Base-by-base conservation (phyloP, 1,140 invertebrate species). In the Hormaphis cornu region DNA sequence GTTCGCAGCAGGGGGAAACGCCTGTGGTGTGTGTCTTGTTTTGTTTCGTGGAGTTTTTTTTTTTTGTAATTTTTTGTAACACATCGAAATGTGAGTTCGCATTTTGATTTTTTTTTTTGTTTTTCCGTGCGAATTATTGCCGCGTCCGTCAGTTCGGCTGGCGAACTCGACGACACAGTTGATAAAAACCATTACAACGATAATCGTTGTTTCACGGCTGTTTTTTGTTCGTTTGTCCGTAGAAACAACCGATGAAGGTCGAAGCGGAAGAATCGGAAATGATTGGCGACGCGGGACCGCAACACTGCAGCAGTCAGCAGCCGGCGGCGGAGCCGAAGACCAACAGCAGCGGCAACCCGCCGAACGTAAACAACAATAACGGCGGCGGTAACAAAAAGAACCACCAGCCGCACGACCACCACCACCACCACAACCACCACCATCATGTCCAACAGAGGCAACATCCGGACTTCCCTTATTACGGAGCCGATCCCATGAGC, bases 281-380 rank as follows among this genome's bases (percentile, higher is more conserved):
- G 44, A 66, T 71, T 37, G 70, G 53, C 37, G 70, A 71, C 35
- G 56, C 53, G 35, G 71, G 73, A 26, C 74, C 75, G n/a, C n/a
- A n/a, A n/a, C n/a, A n/a, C n/a, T n/a, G n/a, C n/a, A n/a, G n/a
- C 37, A 73, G 48, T 69, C 74, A 75, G 28, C 75, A 74, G 24
- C 72, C 75, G 35, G 75, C 74, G 24, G 73, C 75, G 35, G 75
- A 75, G 70, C 40, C 75, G 58, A 76, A 73, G 12, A 74, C 72
- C 9, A 70, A 50, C 44, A 70, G n/a, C n/a, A n/a, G 37, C 12
- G 28, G 28, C 28, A 66, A 66, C 1, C 42, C 42, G 28, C 42
- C 42, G 28, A 66, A 50, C 26, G 42, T 48, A 46, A 61, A 61
- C n/a, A 66, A 66, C 30, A 66, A 66, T 46, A 66, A 63, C 46